Evolutionary conservation across 1,140 invertebrate genomes (phyloP), one percentile per base, ranked within the genome.

Genomic region (Anoplophora glabripennis): DNA sequence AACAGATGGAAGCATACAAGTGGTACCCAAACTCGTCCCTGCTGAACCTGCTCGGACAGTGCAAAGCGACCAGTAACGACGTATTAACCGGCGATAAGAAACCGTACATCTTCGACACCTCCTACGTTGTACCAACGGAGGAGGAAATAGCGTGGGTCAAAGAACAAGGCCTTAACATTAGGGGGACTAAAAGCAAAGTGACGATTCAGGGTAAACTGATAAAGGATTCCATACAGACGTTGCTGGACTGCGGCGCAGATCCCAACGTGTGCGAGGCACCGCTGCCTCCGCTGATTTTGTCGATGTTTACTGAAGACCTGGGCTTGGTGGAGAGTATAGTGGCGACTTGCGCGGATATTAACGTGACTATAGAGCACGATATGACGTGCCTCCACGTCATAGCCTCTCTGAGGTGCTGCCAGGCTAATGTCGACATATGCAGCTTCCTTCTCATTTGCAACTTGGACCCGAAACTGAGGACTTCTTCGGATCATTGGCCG

Each of bases 191-290:
- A 28, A 28, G 21, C 5, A 28, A 28, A 28, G 21, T 28, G 3
- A 5, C 5, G 5, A 28, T 28, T 28, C 21, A 28, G 5, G 21
- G 21, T 3, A 28, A 2, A 28, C 5, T 5, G 5, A 28, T 28
- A 28, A 2, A 28, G 5, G 21, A 28, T 8, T 79, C 78, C 0
- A 78, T 81, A 53, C 55, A 67, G 2, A 72, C 75, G 53, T 59
- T 82, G 33, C 57, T 81, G 36, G 47, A 64, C 11, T 69, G 74
- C 56, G 79, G 78, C 9, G 76, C 79, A 7, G 63, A 80, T 67
- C 78, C 79, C 1, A 75, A 70, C 41, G 57, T 72, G 37, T 69
- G 77, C 3, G 61, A 67, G 45, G 76, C 76, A 62, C 80, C 80
- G 11, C 71, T 79, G n/a, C 72, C 78, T 12, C 68, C 76, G 0